Evolutionary conservation across 2,797 vertebrate genomes (phyloP), one percentile per base, ranked within the genome.

Genomic region (Trachops cirrhosus): DNA sequence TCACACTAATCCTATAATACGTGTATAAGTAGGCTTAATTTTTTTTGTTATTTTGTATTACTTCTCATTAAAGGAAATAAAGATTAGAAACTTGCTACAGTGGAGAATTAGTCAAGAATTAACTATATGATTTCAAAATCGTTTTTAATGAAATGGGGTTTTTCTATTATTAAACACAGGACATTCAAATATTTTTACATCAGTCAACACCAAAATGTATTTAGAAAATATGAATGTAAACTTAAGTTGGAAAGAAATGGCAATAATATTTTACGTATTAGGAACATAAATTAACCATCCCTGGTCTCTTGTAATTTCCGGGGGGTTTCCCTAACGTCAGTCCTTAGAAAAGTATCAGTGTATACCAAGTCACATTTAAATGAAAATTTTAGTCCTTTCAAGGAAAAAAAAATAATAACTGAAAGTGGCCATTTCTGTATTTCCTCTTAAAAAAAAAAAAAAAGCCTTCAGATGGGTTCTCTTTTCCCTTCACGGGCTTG

Each of bases 141-240:
- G 86, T 68, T 77, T 94, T 96, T 92, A 90, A 92, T 96, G 22
- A 89, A 94, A 74, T n/a, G 34, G 22, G 83, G 89, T 89, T 24
- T 88, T 91, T 85, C 26, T 92, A 39, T 84, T 79, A 86, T 95
- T 93, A 90, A 93, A 85, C 52, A 5, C 19, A 83, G 24, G 87
- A 50, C 64, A 83, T 92, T 84, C n/a, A 84, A 29, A 10, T 93
- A 71, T 82, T 85, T 97, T 91, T 37, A 37, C 91, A 85, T 74
- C 44, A 34, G 3, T 50, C n/a, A 44, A 84, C 44, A 78, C 24
- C 26, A 80, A 94, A 29, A 37, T 34, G 89, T 83, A 94, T 95
- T 87, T 67, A 93, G 67, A 86, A 94, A 91, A 83, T 91, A 89
- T 48, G 24, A 79, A 93, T 59, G 7, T 88, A 96, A 91, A 67